These are phyloP conservation scores for Trachelus iudaicus DNA, from an alignment of 2,888 invertebrate genomes.

Conservation along the genomic window DNA sequence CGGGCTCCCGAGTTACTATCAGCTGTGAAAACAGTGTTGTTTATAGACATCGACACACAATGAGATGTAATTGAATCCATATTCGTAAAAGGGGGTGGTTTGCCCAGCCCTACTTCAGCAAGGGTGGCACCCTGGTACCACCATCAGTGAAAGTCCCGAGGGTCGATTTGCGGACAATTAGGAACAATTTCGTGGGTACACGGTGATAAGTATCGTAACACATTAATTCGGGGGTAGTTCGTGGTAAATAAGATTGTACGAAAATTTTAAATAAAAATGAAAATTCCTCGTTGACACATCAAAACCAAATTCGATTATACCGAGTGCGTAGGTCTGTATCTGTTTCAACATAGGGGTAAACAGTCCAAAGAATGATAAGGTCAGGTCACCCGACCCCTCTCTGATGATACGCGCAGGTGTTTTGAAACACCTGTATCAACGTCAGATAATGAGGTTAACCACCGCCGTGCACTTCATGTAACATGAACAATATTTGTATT, in stretches of 20 bases:
- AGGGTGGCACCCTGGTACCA: conserved; percentile 19
- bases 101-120: conserved; percentile 4
- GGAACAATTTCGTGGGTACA: conserved; percentile 40
- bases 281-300: conserved; percentile 9
- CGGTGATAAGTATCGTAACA: conserved; percentile 3
- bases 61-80: conserved; percentile 63
- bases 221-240: conserved; percentile 22
- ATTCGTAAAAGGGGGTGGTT: conserved; percentile 39
- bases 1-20: conserved; percentile 38
- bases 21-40: conserved; percentile 63
- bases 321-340: neutral
- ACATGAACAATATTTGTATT: neutral
- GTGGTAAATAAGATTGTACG: neutral
- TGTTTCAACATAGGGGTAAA: neutral
- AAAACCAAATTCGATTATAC: neutral
- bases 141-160: conserved; percentile 1
- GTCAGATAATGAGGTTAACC: conserved; percentile 3
- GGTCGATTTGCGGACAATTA: conserved; percentile 61
- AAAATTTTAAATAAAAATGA: neutral
- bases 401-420: conserved; percentile 40
- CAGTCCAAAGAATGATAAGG: neutral
- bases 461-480: neutral
- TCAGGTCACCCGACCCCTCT: no score
- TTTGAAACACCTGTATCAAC: conserved; percentile 41
- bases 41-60: conserved; percentile 60